Base-by-base conservation (phyloP, 2,113 vertebrate species). In the Cervus canadensis region DNA sequence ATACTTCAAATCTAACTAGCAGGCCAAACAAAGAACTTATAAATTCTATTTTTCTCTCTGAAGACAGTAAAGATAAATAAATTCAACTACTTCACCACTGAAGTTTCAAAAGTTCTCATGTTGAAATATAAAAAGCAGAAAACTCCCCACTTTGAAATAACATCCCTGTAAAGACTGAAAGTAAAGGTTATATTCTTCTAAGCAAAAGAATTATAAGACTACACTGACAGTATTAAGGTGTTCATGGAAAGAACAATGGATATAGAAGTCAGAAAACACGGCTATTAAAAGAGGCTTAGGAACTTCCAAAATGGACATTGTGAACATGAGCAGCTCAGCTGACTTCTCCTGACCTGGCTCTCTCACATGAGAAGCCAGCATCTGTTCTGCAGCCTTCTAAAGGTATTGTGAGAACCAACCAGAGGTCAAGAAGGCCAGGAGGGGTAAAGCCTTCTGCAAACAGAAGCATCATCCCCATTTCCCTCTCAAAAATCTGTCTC, bases 21-120 rank as follows among this genome's bases (percentile, higher is more conserved):
- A 60, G n/a, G 45, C 12, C 15, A 78, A 87, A 36, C 15, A 81
- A 87, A 43, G 23, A 91, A 94, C 79, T 82, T 9, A 48, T 23
- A 82, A 71, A 5, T 5, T 87, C 56, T 92, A 13, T 6, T 1
- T 40, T 40, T 36, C 21, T 87, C n/a, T 45, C 4, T 50, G 16
- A 87, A 71, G 33, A 88, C 11, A 95, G 28, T 43, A 96, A 94
- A 95, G 54, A 93, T 64, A 94, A 96, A 91, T 92, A 94, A 96
- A 93, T 91, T 90, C 36, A 96, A 52, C 25, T 78, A 79, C 81
- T 95, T 82, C 19, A 62, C 50, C 50, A 78, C 4, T 56, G 5
- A 94, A 71, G 62, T 88, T 94, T 94, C 56, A 78, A 36, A 81
- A 50, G 67, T 54, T 96, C 43, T 67, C 54, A 74, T 5, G 48